Conservation (phyloP, 2,113 vertebrate species). For the Sylvia atricapilla region DNA sequence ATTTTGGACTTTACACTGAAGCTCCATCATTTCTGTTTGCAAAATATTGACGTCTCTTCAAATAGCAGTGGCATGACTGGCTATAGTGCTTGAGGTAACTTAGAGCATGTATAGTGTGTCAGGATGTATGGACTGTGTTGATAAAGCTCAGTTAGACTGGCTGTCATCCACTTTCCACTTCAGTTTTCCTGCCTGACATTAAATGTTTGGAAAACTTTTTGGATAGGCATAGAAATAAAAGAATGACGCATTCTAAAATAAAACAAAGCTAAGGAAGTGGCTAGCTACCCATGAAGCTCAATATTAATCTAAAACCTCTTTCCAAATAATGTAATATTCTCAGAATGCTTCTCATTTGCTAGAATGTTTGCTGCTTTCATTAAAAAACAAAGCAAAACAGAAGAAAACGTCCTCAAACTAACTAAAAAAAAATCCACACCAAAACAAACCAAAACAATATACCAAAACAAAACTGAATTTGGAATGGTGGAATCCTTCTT, state of each 20-base stretch:
- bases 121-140: constrained; percentile 21
- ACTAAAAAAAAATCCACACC: not conserved
- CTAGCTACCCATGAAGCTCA: not conserved
- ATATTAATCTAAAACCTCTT: not conserved
- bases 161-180: constrained; percentile 63
- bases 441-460: too few relatives aligned
- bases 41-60: not conserved
- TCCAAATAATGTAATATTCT: not conserved
- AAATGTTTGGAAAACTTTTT: constrained; percentile 38
- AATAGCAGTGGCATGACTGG: not conserved
- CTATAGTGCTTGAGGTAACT: not conserved
- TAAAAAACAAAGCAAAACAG: not conserved
- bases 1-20: not conserved
- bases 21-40: not conserved
- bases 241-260: constrained; percentile 16
- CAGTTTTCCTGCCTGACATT: constrained; percentile 51
- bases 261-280: constrained; percentile 40
- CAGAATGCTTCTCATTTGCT: not conserved
- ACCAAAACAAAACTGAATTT: not conserved
- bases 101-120: not conserved
- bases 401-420: not conserved
- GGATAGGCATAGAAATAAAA: constrained; percentile 32
- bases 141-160: constrained; percentile 38
- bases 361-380: not conserved
- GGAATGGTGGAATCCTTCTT: not conserved